These are phyloP conservation scores for Lithosia quadra DNA, from an alignment of 2,888 invertebrate species.

Conservation along the genomic window DNA sequence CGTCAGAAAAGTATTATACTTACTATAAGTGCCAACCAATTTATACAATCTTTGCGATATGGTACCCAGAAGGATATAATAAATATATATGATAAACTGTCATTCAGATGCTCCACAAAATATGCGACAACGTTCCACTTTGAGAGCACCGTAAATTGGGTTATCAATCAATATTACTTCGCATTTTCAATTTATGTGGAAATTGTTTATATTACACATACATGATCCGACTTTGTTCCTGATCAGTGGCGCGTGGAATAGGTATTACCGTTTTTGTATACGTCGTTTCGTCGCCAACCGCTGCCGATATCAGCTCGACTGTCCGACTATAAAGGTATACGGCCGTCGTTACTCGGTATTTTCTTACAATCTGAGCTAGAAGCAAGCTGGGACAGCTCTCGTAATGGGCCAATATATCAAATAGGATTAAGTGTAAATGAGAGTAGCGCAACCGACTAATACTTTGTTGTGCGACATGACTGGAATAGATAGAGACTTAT, in stretches of 20 bases:
- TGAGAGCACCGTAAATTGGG: constrained; percentile 63
- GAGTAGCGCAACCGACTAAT: constrained; percentile 73
- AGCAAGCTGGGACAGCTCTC: constrained; percentile 73
- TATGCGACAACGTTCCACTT: constrained; percentile 53
- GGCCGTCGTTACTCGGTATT: constrained; percentile 58
- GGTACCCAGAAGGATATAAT: constrained; percentile 55
- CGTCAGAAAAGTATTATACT: constrained; percentile 54
- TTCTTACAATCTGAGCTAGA: constrained; percentile 77
- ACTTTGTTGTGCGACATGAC: constrained; percentile 76
- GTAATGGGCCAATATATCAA: constrained; percentile 84
- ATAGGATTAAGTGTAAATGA: constrained; percentile 83
- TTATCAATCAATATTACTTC: constrained; percentile 74
- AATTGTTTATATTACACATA: constrained; percentile 57
- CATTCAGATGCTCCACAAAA: constrained; percentile 56
- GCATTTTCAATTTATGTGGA: constrained; percentile 62
- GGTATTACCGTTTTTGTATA: constrained; percentile 46
- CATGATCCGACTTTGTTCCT: constrained; percentile 52
- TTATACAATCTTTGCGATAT: constrained; percentile 60
- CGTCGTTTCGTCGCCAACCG: constrained; percentile 32
- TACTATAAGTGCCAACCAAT: constrained; percentile 64
- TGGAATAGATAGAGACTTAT: constrained; percentile 66
- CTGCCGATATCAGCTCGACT: constrained; percentile 49
- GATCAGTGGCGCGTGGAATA: constrained; percentile 47
- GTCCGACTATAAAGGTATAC: constrained; percentile 66
- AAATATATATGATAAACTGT: constrained; percentile 64